phyloP scores from a whole-genome alignment of 2,888 invertebrate species.

The Andrena minutula region DNA sequence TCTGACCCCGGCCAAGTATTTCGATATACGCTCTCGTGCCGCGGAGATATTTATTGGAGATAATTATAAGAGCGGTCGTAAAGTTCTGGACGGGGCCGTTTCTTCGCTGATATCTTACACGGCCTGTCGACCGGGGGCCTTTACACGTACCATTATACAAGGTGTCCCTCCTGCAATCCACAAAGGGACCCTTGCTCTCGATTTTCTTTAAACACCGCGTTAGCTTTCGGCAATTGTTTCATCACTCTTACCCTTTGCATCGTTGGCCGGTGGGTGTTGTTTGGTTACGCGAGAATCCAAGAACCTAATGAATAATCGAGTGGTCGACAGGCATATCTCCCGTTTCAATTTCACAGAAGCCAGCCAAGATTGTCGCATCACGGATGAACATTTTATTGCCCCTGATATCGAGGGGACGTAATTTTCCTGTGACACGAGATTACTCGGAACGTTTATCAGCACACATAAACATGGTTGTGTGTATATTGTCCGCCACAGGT shows the following conservation, averaged over 20 bases:
- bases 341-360: background rate
- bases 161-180: conserved; percentile 63
- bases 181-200: background rate
- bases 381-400: background rate
- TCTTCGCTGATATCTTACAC: conserved; percentile 83
- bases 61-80: conserved; percentile 85
- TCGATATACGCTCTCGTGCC: conserved; percentile 84
- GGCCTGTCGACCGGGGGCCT: conserved; percentile 66
- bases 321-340: background rate
- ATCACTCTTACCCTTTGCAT: no score
- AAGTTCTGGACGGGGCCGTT: conserved; percentile 82
- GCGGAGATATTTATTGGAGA: conserved; percentile 85
- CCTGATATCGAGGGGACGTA: conserved; percentile 13
- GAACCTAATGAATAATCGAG: background rate
- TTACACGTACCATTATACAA: conserved; percentile 73
- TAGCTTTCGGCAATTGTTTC: background rate
- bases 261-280: no score
- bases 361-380: background rate
- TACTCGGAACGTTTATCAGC: conserved; percentile 24
- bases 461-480: conserved; percentile 35
- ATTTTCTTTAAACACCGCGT: background rate
- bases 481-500: conserved; percentile 57
- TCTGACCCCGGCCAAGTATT: conserved; percentile 82
- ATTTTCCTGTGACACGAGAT: conserved; percentile 16
- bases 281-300: background rate